A percentile compares a stretch with the other conserved stretches of the same genome.
These are phyloP conservation scores for Dinoponera quadriceps DNA, from an alignment of 1,140 invertebrate genomes.

Conservation along the genomic window DNA sequence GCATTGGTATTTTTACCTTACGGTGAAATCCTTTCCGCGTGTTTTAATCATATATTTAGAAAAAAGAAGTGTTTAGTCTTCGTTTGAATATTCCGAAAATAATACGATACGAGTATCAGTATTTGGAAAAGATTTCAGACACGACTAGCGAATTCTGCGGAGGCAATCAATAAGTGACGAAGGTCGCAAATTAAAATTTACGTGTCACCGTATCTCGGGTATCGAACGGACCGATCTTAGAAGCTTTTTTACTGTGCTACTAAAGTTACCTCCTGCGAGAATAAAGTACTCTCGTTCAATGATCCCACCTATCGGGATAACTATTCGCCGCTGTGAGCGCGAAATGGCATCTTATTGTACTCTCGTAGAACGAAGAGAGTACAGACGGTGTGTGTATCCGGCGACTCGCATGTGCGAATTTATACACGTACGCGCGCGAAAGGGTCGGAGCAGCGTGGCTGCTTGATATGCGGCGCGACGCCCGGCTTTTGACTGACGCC, in stretches of 20 bases:
- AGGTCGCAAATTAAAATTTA: slow-evolving; percentile 17
- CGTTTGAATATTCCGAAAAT: too few relatives aligned
- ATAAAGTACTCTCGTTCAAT: background rate
- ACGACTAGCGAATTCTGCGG: background rate
- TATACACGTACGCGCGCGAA: slow-evolving; percentile 33
- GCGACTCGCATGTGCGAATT: slow-evolving; percentile 26
- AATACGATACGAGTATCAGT: too few relatives aligned
- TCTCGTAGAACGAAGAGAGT: background rate
- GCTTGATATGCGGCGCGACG: slow-evolving; percentile 83
- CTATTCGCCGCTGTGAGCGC: background rate
- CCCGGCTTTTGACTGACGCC: slow-evolving; percentile 84
- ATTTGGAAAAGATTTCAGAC: background rate
- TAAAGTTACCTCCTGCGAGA: background rate
- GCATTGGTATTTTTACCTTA: too few relatives aligned
- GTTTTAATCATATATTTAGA: too few relatives aligned
- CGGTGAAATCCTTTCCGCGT: too few relatives aligned
- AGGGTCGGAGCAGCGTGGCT: slow-evolving; percentile 68
- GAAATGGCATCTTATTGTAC: background rate
- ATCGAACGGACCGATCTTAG: too few relatives aligned
- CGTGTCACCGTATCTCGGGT: background rate
- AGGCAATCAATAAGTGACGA: background rate
- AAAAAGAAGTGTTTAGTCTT: too few relatives aligned
- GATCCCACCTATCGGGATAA: background rate
- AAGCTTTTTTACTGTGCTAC: background rate
- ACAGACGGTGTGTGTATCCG: background rate